Evolutionary conservation across 2,797 vertebrate genomes (phyloP), one percentile per base, ranked within the genome.

Genomic region (Gambusia yucatana): DNA sequence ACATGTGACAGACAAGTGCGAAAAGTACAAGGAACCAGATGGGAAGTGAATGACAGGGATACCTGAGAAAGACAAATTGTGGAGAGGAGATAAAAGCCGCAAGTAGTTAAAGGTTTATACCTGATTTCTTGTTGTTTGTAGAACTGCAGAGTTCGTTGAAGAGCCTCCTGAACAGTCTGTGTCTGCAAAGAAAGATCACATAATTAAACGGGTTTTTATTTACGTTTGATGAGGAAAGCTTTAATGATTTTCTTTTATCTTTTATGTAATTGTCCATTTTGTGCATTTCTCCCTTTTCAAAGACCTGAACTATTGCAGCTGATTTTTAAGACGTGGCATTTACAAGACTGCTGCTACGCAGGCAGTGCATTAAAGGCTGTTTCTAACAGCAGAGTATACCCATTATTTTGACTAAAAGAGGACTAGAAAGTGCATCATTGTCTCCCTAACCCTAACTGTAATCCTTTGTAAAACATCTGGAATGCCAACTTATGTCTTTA

Each of bases 61-160:
- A 33, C 73, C 0, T 33, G 52, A 30, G 73, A 84, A 30, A 28
- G 39, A 65, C 63, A 43, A 74, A 14, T 44, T 77, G 0, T 1
- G 13, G 63, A 81, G 33, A 44, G 55, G 59, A 65, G 30, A 77
- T 30, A 73, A 22, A 80, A 78, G 25, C 11, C 0, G 44, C 41
- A 50, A 22, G 4, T 70, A 50, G 63, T 30, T 6, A 75, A 70
- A 69, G 0, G 55, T 39, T 50, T 95, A 95, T 95, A 99, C 98
- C 98, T 97, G 90, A 97, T 97, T 87, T 97, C 97, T 90, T 97
- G 97, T 87, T 97, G 96, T 84, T 96, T 97, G 94, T 98, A 98
- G 94, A 97, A 95, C 76, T 97, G 96, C 86, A 99, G 89, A 8
- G 98, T 99, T 94, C 97, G 97, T 94, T 98, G 97, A 63, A 99